Percentiles rank a stretch among this genome's conserved stretches.
Conservation (phyloP, 2,797 vertebrate genomes). For the Sebastes cheni region DNA sequence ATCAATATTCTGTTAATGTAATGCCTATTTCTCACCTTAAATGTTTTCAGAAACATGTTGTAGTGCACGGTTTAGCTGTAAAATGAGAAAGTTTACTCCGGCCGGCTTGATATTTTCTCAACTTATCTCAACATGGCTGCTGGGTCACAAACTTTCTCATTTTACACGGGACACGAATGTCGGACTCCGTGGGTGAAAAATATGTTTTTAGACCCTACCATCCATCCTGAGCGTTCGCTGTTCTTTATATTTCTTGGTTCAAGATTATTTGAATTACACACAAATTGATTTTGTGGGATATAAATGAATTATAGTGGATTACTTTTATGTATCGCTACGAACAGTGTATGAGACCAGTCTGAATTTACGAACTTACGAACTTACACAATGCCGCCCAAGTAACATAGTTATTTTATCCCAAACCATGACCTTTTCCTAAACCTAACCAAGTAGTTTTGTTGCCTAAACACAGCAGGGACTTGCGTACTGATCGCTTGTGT, state of each 20-base stretch:
- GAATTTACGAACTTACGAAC: background rate
- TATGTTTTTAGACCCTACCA: no score
- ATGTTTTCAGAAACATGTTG: no score
- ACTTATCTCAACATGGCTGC: no score
- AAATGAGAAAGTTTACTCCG: no score
- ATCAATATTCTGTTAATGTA: no score
- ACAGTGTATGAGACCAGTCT: background rate
- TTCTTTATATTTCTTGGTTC: background rate
- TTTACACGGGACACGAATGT: rapidly evolving
- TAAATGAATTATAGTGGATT: rapidly evolving
- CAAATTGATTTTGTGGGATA: background rate
- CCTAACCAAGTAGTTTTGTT: background rate
- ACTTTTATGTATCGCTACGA: background rate
- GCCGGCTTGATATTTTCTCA: rapidly evolving
- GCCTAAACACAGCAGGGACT: background rate
- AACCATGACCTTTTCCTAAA: background rate
- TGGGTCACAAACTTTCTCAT: no score
- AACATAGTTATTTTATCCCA: background rate
- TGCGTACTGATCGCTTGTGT: background rate
- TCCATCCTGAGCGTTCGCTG: background rate
- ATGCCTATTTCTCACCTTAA: no score
- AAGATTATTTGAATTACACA: rapidly evolving
- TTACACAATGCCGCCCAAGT: background rate
- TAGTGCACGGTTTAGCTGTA: no score
- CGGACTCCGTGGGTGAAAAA: background rate